These are phyloP conservation scores for Drosophila murphyi DNA, from an alignment of 1,140 invertebrate species.

Conservation along the genomic window DNA sequence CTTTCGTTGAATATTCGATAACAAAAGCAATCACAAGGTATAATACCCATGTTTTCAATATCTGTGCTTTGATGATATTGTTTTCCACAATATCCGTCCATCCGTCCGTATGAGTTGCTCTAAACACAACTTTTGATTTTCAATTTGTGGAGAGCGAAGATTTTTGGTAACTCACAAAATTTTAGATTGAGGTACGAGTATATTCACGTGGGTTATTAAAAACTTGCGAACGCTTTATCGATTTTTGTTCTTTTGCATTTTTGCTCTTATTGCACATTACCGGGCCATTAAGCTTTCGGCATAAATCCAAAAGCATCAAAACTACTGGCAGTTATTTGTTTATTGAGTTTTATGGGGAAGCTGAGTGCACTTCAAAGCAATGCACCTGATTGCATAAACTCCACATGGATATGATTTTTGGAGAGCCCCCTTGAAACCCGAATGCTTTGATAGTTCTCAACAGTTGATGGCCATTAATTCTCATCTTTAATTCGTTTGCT, in stretches of 20 bases:
- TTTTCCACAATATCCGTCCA: too few relatives aligned
- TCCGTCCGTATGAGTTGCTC: too few relatives aligned
- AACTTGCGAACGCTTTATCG: background rate
- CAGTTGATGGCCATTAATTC: constrained; percentile 32
- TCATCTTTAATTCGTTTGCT: constrained; percentile 2
- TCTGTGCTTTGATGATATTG: too few relatives aligned
- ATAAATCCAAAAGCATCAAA: constrained; percentile 66
- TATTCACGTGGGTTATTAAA: background rate
- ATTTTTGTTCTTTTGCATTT: constrained; percentile 9
- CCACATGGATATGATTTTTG: constrained; percentile 11
- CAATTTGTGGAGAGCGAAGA: too few relatives aligned
- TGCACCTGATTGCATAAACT: constrained; percentile 75
- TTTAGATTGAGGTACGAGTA: background rate
- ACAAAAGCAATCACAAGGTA: background rate
- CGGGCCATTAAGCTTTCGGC: constrained; percentile 69
- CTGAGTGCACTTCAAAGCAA: constrained; percentile 23
- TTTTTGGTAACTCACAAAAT: too few relatives aligned
- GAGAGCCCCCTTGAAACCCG: background rate
- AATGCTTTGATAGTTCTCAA: constrained; percentile 43
- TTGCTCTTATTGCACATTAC: constrained; percentile 52
- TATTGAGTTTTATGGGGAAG: constrained; percentile 55
- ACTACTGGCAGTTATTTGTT: constrained; percentile 39
- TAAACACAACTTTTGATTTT: too few relatives aligned
- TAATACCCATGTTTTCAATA: background rate
- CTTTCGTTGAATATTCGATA: constrained; percentile 2